Base-by-base conservation (phyloP, 2,888 invertebrate genomes). In the Andricus quercusramuli region DNA sequence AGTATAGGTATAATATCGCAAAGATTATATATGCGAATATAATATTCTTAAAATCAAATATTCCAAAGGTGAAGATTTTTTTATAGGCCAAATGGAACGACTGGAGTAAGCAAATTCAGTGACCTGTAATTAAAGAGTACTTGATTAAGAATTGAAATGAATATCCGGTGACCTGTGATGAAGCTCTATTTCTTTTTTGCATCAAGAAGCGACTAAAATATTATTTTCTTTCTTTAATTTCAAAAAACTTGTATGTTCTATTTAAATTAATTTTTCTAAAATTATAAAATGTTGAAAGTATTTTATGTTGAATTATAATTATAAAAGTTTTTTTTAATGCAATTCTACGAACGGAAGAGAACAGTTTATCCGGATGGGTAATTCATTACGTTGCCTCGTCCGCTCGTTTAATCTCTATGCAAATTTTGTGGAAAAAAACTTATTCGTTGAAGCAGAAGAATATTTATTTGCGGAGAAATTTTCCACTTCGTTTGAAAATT, bases 361-460 rank as follows among this genome's bases (percentile, higher is more conserved):
- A n/a, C 47, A 70, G 47, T 70, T 70, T 32, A 70, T 51, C 51
- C 70, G 29, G 70, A 70, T 32, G 70, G 29, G 51, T 70, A 51
- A 70, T 70, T 70, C 32, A 70, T 70, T 70, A 56, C 51, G 29
- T 70, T 29, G 51, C 29, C 51, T 47, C 70, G 51, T 20, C 29
- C 47, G 70, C 62, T 62, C 13, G 51, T 51, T 70, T 70, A 70
- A 70, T 70, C 51, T 70, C 70, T 70, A 70, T 70, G 70, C 51
- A 70, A 70, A 70, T 70, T 51, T 20, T 70, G 70, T 68, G 70
- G 20, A 51, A 70, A 70, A 51, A 32, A 47, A 70, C 51, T 70
- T 29, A 32, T 51, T 70, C 29, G 51, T 29, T 70, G 29, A 51
- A 70, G 51, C 51, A 51, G 29, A 70, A 51, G 51, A 70, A 70